A percentile compares a stretch with the other conserved stretches of the same genome.
Conservation (phyloP, 2,888 invertebrate genomes). For the Cynaeus angustus region DNA sequence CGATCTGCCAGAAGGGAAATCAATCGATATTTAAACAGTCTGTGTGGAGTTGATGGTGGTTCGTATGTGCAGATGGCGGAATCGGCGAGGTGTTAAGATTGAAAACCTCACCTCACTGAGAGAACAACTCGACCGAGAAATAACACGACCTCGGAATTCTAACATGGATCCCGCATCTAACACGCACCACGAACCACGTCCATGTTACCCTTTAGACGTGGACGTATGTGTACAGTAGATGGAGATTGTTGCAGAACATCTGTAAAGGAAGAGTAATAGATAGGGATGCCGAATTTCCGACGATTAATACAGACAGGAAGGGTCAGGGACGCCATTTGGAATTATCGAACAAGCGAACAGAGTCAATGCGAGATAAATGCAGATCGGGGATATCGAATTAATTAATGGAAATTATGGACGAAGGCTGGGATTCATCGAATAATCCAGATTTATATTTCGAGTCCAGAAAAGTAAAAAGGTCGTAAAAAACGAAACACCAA, state of each 20-base stretch:
- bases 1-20: constrained; percentile 19
- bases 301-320: constrained; percentile 2
- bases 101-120: constrained; percentile 43
- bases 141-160: constrained; percentile 50
- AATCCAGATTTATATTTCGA: no score
- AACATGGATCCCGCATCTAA: constrained; percentile 29
- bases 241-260: constrained; percentile 11
- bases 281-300: constrained; percentile 10
- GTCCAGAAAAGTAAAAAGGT: no score
- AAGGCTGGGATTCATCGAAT: no score
- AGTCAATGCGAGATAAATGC: constrained; percentile 2
- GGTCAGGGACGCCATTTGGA: neutral
- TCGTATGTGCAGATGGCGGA: constrained; percentile 52
- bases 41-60: constrained; percentile 56
- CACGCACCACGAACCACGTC: constrained; percentile 38
- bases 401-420: neutral
- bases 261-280: neutral
- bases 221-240: neutral
- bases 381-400: neutral
- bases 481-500: no score
- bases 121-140: constrained; percentile 56
- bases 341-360: neutral
- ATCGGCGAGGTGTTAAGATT: constrained; percentile 59
- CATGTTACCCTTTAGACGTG: constrained; percentile 12
- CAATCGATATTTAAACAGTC: constrained; percentile 61